phyloP scores from a whole-genome alignment of 2,888 invertebrate species.

The Pyralis farinalis region DNA sequence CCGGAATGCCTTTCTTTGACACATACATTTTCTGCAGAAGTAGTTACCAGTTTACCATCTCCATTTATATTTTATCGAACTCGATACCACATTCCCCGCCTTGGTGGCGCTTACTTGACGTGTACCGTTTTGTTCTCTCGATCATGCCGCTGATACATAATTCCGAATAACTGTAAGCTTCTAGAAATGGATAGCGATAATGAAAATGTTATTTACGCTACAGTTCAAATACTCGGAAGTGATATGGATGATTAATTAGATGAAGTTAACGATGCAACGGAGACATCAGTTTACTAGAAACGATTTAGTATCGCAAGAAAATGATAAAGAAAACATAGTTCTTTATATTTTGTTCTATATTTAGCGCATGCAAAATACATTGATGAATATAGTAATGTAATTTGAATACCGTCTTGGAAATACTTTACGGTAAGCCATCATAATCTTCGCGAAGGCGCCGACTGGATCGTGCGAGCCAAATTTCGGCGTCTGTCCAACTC shows the following conservation, averaged over 20 bases:
- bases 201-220: not conserved
- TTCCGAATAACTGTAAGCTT: slow-evolving; percentile 4
- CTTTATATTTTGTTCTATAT: no score
- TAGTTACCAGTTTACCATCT: not conserved
- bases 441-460: slow-evolving; percentile 47
- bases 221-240: slow-evolving; percentile 4
- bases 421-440: slow-evolving; percentile 3
- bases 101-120: slow-evolving; percentile 53
- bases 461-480: slow-evolving; percentile 32
- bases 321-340: not conserved
- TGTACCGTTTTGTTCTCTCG: slow-evolving; percentile 38
- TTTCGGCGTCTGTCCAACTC: slow-evolving; percentile 26
- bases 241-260: not conserved
- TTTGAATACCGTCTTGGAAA: no score
- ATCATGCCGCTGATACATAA: slow-evolving; percentile 11
- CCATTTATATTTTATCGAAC: slow-evolving; percentile 25
- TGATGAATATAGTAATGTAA: no score
- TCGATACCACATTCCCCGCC: slow-evolving; percentile 66
- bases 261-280: not conserved
- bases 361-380: no score
- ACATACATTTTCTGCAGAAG: slow-evolving; percentile 4
- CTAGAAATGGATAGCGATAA: slow-evolving; percentile 1
- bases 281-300: not conserved
- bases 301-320: not conserved
- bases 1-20: not conserved